Base-by-base conservation (phyloP, 1,140 invertebrate species). In the Drosophila lini region DNA sequence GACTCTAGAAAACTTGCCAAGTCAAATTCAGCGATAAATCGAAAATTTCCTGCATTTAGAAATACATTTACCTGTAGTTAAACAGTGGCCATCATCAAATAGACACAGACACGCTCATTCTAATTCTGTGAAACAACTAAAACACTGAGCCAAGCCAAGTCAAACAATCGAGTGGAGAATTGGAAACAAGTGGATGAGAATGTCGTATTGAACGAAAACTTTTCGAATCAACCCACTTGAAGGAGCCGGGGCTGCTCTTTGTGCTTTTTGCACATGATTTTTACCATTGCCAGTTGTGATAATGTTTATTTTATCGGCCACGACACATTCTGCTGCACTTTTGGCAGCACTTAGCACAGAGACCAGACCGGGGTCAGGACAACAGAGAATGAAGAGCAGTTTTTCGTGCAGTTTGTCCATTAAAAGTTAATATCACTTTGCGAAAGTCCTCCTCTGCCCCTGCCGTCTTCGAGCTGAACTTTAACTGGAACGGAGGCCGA, bases 401-500 rank as follows among this genome's bases (percentile, higher is more conserved):
- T 86, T 67, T 86, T 74, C 73, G 77, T 86, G 57, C 78, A 89
- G 84, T 89, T 89, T 89, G 84, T 89, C 84, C 84, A 89, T 89
- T 89, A 89, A 89, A 89, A 89, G 85, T 89, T 89, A 89, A 89
- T 89, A 89, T 89, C 84, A 89, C 84, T 89, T 89, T 89, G 83
- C 59, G 40, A 78, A 88, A 88, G 77, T 88, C 84, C 78, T 50
- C 61, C 25, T 28, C 25, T 28, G 25, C 50, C 53, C 52, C 74
- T 60, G 56, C 32, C 53, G 58, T 61, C 57, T 57, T 59, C n/a
- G 16, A 45, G 22, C 25, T 50, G 34, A 71, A 71, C 69, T 71
- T 71, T 71, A 71, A 71, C 69, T 71, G 53, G 52, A 41, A 59
- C 42, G 36, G 69, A 59, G 69, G 42, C 67, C 45, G 42, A 50